Evolutionary conservation across 2,797 vertebrate genomes (phyloP).

Genomic region (Chelon auratus): DNA sequence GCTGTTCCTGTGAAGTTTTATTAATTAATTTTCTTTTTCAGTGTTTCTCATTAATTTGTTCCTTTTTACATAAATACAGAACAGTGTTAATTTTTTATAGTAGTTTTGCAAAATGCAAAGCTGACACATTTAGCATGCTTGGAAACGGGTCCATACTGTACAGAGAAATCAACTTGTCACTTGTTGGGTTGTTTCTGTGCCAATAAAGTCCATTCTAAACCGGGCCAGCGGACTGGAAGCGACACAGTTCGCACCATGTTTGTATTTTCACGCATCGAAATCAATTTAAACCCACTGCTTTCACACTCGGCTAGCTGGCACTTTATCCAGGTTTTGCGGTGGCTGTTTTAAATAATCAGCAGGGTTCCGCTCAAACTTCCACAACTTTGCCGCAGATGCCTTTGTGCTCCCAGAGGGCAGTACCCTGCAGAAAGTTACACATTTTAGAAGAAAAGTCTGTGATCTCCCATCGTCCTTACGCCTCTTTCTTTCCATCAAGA

Average conservation of each 20-base stretch:
- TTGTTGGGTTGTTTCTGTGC: slow-evolving; percentile 48
- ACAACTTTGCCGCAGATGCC: slow-evolving; percentile 38
- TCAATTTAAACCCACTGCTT: slow-evolving; percentile 59
- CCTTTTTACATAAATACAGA: background rate
- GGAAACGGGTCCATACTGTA: slow-evolving; percentile 23
- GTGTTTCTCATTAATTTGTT: background rate
- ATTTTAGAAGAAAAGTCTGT: slow-evolving; percentile 30
- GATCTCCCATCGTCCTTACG: slow-evolving; percentile 20
- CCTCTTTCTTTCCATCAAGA: slow-evolving; percentile 19
- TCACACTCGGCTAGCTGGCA: slow-evolving; percentile 54
- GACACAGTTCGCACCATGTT: slow-evolving; percentile 60
- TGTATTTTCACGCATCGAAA: slow-evolving; percentile 63
- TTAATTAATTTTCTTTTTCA: background rate
- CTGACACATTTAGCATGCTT: slow-evolving; percentile 18
- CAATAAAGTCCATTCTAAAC: slow-evolving; percentile 51
- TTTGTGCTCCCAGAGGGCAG: slow-evolving; percentile 35
- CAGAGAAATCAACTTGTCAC: slow-evolving; percentile 34
- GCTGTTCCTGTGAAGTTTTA: background rate
- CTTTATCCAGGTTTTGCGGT: slow-evolving; percentile 41
- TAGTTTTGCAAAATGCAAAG: slow-evolving; percentile 27
- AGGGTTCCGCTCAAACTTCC: slow-evolving; percentile 55
- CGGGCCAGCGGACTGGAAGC: slow-evolving; percentile 47
- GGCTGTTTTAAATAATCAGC: slow-evolving; percentile 61
- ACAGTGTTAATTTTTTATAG: slow-evolving; percentile 13
- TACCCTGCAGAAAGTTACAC: slow-evolving; percentile 20